Evolutionary conservation across 2,797 vertebrate species (phyloP).

Genomic region (Glyptemys insculpta): DNA sequence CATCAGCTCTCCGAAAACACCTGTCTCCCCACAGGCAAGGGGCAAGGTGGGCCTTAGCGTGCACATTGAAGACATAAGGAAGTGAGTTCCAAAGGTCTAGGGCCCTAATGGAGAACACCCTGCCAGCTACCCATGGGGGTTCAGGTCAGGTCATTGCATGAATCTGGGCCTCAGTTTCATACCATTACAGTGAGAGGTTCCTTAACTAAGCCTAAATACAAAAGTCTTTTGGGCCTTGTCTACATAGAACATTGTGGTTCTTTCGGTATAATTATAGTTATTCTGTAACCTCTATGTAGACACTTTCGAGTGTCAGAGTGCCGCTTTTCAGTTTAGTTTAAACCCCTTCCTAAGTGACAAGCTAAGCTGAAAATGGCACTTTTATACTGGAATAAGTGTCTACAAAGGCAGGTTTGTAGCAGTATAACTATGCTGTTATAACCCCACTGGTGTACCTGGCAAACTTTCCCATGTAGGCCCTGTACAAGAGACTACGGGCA

Average conservation of each 20-base stretch:
- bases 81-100: neutral
- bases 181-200: neutral
- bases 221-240: accelerated
- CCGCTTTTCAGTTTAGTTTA: neutral
- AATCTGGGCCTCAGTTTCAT: neutral
- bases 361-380: neutral
- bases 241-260: neutral
- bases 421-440: neutral
- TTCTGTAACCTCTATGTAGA: neutral
- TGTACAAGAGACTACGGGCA: neutral
- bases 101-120: neutral
- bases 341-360: accelerated
- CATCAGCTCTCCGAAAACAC: neutral
- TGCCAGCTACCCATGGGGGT: accelerated
- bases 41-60: neutral
- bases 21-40: neutral
- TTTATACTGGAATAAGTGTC: accelerated
- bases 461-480: neutral
- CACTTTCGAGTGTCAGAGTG: neutral
- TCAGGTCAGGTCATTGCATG: accelerated
- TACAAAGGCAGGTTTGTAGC: neutral
- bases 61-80: neutral
- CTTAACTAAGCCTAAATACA: neutral
- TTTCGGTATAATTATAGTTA: neutral
- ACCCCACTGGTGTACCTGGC: neutral